A percentile compares a stretch with the other conserved stretches of the same genome.
Evolutionary conservation across 2,888 invertebrate species (phyloP).

Genomic region (Aporophyla nigra): DNA sequence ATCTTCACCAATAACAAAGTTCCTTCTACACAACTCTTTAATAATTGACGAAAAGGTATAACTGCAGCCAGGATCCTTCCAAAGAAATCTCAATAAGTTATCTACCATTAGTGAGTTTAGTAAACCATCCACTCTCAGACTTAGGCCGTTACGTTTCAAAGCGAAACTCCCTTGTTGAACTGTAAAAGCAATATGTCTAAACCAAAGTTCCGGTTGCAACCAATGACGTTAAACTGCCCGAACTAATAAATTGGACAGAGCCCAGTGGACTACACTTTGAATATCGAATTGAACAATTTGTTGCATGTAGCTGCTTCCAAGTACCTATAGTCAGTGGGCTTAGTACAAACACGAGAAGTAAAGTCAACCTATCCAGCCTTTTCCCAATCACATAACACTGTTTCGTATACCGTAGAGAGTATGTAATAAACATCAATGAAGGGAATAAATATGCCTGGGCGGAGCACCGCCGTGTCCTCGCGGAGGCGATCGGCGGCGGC

Average conservation of each 20-base stretch:
- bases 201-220: conserved; percentile 33
- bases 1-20: too few species aligned
- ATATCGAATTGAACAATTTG: conserved; percentile 38
- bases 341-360: background rate
- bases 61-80: background rate
- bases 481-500: too few species aligned
- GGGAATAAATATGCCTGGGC: too few species aligned
- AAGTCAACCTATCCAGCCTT: too few species aligned
- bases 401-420: too few species aligned
- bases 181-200: conserved; percentile 50
- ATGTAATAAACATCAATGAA: too few species aligned
- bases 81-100: background rate
- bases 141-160: conserved; percentile 13
- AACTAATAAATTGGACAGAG: conserved; percentile 52
- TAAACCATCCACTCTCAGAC: background rate
- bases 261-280: conserved; percentile 34
- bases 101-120: conserved; percentile 10
- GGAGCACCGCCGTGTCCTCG: too few species aligned
- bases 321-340: too few species aligned
- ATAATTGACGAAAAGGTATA: background rate
- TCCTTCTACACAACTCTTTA: background rate
- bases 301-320: background rate
- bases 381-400: too few species aligned
- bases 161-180: conserved; percentile 23
- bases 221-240: conserved; percentile 44